A percentile compares a stretch with the other conserved stretches of the same genome.
Evolutionary conservation across 2,888 invertebrate species (phyloP).

Genomic region (Bimastos eiseni): DNA sequence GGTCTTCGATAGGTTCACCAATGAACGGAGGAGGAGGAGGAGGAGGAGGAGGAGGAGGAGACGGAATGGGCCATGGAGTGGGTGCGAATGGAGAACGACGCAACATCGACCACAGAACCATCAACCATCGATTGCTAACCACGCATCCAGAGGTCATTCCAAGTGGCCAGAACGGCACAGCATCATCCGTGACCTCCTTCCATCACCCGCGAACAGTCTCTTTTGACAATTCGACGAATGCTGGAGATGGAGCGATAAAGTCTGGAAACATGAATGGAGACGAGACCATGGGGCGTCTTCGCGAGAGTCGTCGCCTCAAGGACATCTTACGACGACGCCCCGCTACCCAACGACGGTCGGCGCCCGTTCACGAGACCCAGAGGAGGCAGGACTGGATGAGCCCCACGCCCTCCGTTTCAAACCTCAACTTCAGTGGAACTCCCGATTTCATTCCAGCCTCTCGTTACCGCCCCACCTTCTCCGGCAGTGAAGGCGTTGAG

Average conservation of each 20-base stretch:
- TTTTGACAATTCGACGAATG: not conserved
- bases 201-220: not conserved
- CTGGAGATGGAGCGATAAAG: not conserved
- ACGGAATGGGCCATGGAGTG: no score
- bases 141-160: not conserved
- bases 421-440: slow-evolving; percentile 10
- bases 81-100: not conserved
- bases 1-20: not conserved
- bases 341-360: not conserved
- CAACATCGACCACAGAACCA: not conserved
- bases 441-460: slow-evolving; percentile 18
- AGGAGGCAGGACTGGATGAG: not conserved
- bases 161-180: not conserved
- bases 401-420: not conserved
- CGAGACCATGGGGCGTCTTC: not conserved
- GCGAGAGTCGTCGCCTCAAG: not conserved
- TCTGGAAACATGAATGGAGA: not conserved
- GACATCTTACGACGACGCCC: not conserved
- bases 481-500: not conserved
- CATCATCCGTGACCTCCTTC: not conserved
- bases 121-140: not conserved
- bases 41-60: not conserved
- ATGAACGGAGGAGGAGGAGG: not conserved
- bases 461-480: not conserved
- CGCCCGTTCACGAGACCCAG: not conserved